Percentiles rank a stretch among this genome's conserved stretches.
phyloP scores from a whole-genome alignment of 2,113 vertebrate genomes.

The Nothocercus nigrocapillus region DNA sequence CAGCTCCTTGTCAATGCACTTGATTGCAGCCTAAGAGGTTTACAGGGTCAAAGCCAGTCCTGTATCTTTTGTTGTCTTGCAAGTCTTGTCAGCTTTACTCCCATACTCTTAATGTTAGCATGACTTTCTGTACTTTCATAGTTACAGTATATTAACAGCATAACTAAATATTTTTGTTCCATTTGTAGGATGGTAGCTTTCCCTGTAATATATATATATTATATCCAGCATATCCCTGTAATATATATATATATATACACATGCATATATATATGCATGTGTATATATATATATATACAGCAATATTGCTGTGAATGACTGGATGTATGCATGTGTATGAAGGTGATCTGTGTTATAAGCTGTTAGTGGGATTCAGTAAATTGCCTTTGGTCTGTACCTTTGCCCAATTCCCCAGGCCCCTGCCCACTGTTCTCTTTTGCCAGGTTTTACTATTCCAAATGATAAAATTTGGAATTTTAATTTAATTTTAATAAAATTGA shows the following conservation, averaged over 20 bases:
- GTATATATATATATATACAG: neutral
- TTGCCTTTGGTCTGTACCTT: neutral
- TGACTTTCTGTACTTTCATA: neutral
- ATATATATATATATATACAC: too few species aligned
- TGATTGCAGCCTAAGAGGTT: neutral
- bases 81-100: neutral
- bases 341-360: neutral
- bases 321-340: neutral
- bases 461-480: too few species aligned
- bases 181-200: neutral
- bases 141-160: neutral
- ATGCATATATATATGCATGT: too few species aligned
- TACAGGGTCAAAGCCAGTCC: neutral
- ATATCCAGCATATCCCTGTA: too few species aligned
- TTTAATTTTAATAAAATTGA: too few species aligned
- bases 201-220: neutral
- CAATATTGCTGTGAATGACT: neutral
- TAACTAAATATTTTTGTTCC: neutral
- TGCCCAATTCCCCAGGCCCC: rapidly evolving
- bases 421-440: neutral
- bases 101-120: neutral
- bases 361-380: neutral
- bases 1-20: neutral
- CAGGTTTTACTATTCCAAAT: neutral
- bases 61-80: neutral